Percentiles rank a stretch among this genome's conserved stretches.
Evolutionary conservation across 2,888 invertebrate species (phyloP).

Genomic region (Branchellion lobata): DNA sequence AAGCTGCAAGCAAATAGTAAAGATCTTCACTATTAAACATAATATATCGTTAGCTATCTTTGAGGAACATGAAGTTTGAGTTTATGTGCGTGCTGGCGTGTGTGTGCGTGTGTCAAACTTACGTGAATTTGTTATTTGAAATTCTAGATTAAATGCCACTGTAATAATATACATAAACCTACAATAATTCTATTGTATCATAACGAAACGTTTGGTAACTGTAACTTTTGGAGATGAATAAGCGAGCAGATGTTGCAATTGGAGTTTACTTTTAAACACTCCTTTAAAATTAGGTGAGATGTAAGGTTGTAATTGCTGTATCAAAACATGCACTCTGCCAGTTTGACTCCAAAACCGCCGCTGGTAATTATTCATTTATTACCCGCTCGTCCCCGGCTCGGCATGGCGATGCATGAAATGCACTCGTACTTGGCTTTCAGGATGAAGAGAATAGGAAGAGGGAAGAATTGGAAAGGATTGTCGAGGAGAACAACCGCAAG

Average conservation of each 20-base stretch:
- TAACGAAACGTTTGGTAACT: no score
- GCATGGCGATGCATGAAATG: neutral
- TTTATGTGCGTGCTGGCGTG: no score
- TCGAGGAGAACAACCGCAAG: conserved; percentile 95
- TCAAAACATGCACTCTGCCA: conserved; percentile 11
- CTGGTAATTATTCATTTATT: conserved; percentile 12
- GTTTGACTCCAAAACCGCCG: neutral
- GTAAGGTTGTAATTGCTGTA: conserved; percentile 22
- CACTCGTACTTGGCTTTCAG: conserved; percentile 67
- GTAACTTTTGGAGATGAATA: no score
- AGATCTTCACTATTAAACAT: no score
- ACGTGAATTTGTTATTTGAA: no score
- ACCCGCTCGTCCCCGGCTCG: neutral
- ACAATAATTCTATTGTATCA: no score
- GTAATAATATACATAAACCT: no score
- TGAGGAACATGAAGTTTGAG: no score
- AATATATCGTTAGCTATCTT: no score
- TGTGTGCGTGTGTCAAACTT: no score
- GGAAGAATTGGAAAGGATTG: conserved; percentile 89
- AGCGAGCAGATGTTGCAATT: neutral
- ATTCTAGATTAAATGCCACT: no score
- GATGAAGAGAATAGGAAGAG: conserved; percentile 94
- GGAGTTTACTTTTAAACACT: neutral
- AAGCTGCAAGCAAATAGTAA: no score
- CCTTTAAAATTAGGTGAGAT: conserved; percentile 6